Base-by-base conservation (phyloP, 2,888 invertebrate genomes). In the Euspilapteryx auroguttella region DNA sequence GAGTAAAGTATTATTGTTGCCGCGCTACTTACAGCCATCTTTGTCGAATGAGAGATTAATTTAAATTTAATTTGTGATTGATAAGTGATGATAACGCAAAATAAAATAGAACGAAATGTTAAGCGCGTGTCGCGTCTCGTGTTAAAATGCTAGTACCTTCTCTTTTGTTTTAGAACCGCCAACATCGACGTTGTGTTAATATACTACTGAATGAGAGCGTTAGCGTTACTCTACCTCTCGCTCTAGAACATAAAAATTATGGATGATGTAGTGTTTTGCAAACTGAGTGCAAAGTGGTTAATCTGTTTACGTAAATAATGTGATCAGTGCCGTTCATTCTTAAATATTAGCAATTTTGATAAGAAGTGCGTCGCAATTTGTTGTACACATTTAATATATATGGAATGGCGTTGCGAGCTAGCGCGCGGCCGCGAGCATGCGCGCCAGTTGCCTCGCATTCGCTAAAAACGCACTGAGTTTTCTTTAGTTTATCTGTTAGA, bases 401-500 rank as follows among this genome's bases (percentile, higher is more conserved):
- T 71, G 73, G 65, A 73, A 73, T 75, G 71, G 73, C 71, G 73
- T 59, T 71, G 68, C 59, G 64, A 24, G 27, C 28, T 63, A 69
- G 71, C 65, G 75, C 73, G 73, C 73, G 71, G 69, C 62, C 65
- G 63, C 57, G 64, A 63, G 75, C 75, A 75, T 75, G 75, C 75
- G 75, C 73, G 71, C 71, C 64, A 69, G 69, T 73, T 65, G 64
- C 62, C 52, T 59, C 49, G 58, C 64, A 49, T 48, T 61, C 55
- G 54, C 65, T 63, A 50, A 66, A 59, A 71, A 64, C 69, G 64
- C 68, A 75, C 65, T 79, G 59, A 78, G 58, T 66, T 71, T 68
- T 58, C 62, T 69, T 6, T 73, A 76, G 78, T 75, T 69, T 68
- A 66, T 61, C 61, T 65, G 65, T 51, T 61, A 48, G 71, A 63